phyloP scores from a whole-genome alignment of 2,888 invertebrate genomes.

The Polymixis flavicincta region DNA sequence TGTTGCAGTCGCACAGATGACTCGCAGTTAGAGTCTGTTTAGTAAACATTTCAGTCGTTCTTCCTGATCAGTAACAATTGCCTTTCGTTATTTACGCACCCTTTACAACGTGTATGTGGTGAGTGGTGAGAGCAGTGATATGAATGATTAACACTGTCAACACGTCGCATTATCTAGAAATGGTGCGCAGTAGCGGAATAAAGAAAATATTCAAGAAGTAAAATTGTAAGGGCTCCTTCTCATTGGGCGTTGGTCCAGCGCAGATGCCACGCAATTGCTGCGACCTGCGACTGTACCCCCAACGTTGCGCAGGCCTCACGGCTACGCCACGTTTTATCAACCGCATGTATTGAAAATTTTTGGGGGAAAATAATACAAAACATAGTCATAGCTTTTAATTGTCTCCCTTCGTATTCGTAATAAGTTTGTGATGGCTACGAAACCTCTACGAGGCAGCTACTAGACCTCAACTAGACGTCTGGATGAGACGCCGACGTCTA shows the following conservation, averaged over 20 bases:
- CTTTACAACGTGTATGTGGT: slow-evolving; percentile 69
- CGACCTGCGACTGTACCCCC: neutral
- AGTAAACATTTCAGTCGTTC: slow-evolving; percentile 79
- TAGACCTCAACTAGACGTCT: neutral
- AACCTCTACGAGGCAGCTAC: neutral
- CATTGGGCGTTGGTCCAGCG: slow-evolving; percentile 10
- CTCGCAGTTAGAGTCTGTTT: slow-evolving; percentile 80
- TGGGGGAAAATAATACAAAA: neutral
- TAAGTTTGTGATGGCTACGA: neutral
- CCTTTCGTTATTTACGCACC: slow-evolving; percentile 67
- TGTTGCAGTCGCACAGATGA: slow-evolving; percentile 77
- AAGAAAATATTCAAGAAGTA: slow-evolving; percentile 57
- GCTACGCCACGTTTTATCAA: neutral
- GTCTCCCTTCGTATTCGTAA: neutral
- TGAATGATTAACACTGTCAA: slow-evolving; percentile 72
- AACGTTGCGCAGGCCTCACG: neutral
- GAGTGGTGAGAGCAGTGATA: slow-evolving; percentile 74
- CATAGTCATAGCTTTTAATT: neutral
- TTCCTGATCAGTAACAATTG: slow-evolving; percentile 67
- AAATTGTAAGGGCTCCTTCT: slow-evolving; percentile 52
- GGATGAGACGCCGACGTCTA: neutral
- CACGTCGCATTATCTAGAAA: slow-evolving; percentile 68
- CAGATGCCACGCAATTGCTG: neutral
- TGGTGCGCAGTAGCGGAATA: slow-evolving; percentile 72
- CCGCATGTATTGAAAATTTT: neutral